Conservation (phyloP, 37 sponge, comb jelly and placozoan genomes). For the Eunapius fragilis region DNA sequence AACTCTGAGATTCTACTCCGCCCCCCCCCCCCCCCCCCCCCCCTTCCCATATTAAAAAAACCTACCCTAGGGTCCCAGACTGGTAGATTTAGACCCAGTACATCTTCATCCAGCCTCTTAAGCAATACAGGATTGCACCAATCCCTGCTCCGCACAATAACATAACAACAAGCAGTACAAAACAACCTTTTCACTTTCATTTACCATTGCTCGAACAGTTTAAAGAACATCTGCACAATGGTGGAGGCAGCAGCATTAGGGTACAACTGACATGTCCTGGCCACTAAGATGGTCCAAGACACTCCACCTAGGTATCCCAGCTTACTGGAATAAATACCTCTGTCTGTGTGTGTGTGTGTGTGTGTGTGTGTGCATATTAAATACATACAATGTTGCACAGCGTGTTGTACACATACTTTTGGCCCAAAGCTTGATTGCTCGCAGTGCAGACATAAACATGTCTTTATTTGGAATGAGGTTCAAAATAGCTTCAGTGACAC, state of each 20-base stretch:
- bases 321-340: conserved; percentile 94
- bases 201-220: conserved; percentile 89
- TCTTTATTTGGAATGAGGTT: conserved; percentile 91
- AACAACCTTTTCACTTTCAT: neutral
- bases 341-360: conserved; percentile 38
- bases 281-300: conserved; percentile 99
- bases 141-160: too few relatives aligned
- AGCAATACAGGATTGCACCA: conserved; percentile 95
- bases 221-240: conserved; percentile 97
- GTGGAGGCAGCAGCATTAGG: conserved; percentile 96
- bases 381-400: neutral
- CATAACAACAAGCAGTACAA: neutral
- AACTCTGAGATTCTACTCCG: too few relatives aligned
- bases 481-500: conserved; percentile 98
- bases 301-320: conserved; percentile 98
- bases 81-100: conserved; percentile 66
- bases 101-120: conserved; percentile 80
- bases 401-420: conserved; percentile 90
- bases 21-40: neutral
- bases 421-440: conserved; percentile 98
- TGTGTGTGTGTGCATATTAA: neutral
- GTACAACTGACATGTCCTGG: conserved; percentile 95
- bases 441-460: conserved; percentile 86
- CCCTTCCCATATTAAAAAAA: too few relatives aligned
- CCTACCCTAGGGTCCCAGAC: conserved; percentile 91